Evolutionary conservation across 2,113 vertebrate species (phyloP), one percentile per base, ranked within the genome.

Genomic region (Cepphus grylle): DNA sequence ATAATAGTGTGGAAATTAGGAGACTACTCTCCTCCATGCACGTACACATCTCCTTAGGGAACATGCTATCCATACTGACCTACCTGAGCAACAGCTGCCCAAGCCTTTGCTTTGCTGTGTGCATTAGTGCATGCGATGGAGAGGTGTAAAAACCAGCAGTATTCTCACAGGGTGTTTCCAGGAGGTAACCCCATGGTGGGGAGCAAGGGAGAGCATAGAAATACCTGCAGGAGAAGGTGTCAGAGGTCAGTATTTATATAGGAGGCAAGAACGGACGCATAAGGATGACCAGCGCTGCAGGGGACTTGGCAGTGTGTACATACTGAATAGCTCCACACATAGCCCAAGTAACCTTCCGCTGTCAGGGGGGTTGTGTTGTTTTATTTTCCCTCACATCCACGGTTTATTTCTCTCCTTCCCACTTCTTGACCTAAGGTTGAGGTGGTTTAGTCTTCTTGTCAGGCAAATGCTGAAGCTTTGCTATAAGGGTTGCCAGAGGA

Each of bases 371-470:
- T 29, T 34, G 61, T 62, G 71, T 82, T 93, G 66, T 80, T 95
- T 90, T 91, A 86, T 96, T 96, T 95, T 83, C 49, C 43, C 45
- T 95, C 53, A 74, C 36, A 81, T 59, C 43, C 72, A 91, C 62
- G 58, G 97, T 96, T 97, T 95, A 95, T 82, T 95, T 97, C 81
- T 91, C 55, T 94, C 50, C 84, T 85, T 97, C 91, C 91, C 73
- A 95, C 93, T 94, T 78, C 53, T 63, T 96, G 93, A 95, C 89
- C 95, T 93, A 65, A 84, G 88, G 66, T 34, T 92, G 52, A 25
- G 9, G 6, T 85, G 20, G 30, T 85, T 93, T 87, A 90, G 34
- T 47, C 47, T 87, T 95, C 77, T 92, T 76, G 42, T 93, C 50
- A 81, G 52, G 56, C 59, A 63, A 52, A 71, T 27, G 11, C 34